phyloP scores from a whole-genome alignment of 2,797 vertebrate genomes.

The Coregonus ussuriensis region DNA sequence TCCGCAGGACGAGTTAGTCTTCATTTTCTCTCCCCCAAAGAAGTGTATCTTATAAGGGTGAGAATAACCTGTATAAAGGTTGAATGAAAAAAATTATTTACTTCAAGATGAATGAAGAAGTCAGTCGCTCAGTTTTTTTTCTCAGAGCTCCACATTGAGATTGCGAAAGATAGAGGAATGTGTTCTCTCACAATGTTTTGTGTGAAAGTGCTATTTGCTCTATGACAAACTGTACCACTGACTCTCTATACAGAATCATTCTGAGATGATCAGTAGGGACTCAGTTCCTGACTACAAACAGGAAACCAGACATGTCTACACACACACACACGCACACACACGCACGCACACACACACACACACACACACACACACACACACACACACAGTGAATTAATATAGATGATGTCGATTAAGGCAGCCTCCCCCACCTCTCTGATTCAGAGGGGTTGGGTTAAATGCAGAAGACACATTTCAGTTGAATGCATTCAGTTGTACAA shows the following conservation, averaged over 20 bases:
- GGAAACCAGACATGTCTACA: no score
- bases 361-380: no score
- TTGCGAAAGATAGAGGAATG: background rate
- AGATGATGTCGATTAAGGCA: no score
- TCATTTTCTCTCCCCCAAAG: constrained; percentile 16
- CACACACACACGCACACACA: no score
- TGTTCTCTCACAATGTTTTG: background rate
- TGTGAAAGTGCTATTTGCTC: background rate
- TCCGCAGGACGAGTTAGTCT: constrained; percentile 1
- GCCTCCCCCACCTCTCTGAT: no score
- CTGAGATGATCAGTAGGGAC: background rate
- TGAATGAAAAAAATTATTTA: background rate
- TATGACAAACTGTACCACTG: background rate
- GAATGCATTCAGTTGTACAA: no score
- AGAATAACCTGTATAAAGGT: background rate
- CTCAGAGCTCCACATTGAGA: background rate
- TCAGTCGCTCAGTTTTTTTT: background rate
- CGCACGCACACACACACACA: no score
- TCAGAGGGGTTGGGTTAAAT: no score
- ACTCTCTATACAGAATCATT: background rate
- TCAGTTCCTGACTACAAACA: background rate
- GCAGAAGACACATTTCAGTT: no score
- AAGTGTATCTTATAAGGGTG: background rate
- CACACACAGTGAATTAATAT: no score
- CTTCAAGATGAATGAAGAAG: no score